Evolutionary conservation across 37 sponge, comb jelly and placozoan species (phyloP).

Genomic region (Halichondria panicea): DNA sequence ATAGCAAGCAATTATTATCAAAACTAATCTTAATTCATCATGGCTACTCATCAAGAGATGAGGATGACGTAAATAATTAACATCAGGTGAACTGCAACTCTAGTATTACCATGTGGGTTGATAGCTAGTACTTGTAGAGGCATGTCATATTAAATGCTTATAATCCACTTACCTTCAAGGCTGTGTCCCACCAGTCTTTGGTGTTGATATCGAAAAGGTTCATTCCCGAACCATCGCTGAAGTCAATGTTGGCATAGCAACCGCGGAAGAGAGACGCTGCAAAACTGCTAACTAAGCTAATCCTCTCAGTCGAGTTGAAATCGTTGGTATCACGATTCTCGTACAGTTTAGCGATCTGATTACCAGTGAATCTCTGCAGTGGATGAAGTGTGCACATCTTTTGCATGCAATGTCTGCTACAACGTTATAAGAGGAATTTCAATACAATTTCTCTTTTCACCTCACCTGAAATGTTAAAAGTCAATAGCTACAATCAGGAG

Average conservation of each 20-base stretch:
- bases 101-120: not conserved
- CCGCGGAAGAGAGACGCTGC: slow-evolving; percentile 81
- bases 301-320: slow-evolving; percentile 48
- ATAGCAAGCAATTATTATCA: not conserved
- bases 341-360: slow-evolving; percentile 84
- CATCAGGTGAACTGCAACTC: not conserved
- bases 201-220: slow-evolving; percentile 85
- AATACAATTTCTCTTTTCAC: too few relatives aligned
- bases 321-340: slow-evolving; percentile 12
- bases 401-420: not conserved
- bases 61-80: too few relatives aligned
- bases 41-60: too few relatives aligned
- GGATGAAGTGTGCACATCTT: not conserved
- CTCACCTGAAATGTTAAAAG: too few relatives aligned
- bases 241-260: slow-evolving; percentile 83
- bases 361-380: slow-evolving; percentile 85
- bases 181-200: slow-evolving; percentile 72
- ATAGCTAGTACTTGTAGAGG: not conserved
- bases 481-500: too few relatives aligned
- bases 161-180: slow-evolving; percentile 66
- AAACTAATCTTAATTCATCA: too few relatives aligned
- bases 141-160: not conserved
- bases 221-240: slow-evolving; percentile 99
- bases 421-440: too few relatives aligned
- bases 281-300: slow-evolving; percentile 89